A percentile compares a stretch with the other conserved stretches of the same genome.
Evolutionary conservation across 2,888 invertebrate genomes (phyloP).

Genomic region (Drosophila vallismaia): DNA sequence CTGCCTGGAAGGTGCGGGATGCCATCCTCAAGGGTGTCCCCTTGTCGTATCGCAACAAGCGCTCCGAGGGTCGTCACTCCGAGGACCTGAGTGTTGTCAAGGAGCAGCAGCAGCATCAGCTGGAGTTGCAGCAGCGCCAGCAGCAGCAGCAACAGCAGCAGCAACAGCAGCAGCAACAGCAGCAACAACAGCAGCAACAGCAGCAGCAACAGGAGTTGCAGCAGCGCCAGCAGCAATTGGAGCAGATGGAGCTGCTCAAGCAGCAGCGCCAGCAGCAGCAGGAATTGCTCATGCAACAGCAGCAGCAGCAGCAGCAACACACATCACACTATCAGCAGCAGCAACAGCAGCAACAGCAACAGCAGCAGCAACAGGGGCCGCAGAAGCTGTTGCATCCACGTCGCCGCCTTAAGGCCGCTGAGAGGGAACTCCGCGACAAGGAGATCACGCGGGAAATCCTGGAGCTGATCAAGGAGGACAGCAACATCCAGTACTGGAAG

Average conservation of each 20-base stretch:
- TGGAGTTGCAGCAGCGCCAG: slow-evolving; percentile 53
- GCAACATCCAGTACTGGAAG: slow-evolving; percentile 83
- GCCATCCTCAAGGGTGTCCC: slow-evolving; percentile 83
- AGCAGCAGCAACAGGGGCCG: slow-evolving; percentile 39
- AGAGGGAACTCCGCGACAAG: slow-evolving; percentile 81
- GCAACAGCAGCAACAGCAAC: slow-evolving; percentile 50
- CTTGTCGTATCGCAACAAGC: slow-evolving; percentile 82
- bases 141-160: slow-evolving; percentile 56
- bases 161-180: slow-evolving; percentile 46
- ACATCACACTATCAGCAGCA: slow-evolving; percentile 48
- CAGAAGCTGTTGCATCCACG: slow-evolving; percentile 70
- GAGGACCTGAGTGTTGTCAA: slow-evolving; percentile 53
- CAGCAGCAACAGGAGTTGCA: slow-evolving; percentile 52
- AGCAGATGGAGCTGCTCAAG: slow-evolving; percentile 46
- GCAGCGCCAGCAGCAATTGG: slow-evolving; percentile 53
- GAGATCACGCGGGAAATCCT: slow-evolving; percentile 83
- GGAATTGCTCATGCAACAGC: slow-evolving; percentile 44
- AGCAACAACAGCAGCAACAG: slow-evolving; percentile 48
- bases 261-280: slow-evolving; percentile 54
- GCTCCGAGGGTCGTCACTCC: slow-evolving; percentile 57
- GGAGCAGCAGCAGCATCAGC: slow-evolving; percentile 61
- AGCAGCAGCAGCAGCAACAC: slow-evolving; percentile 50
- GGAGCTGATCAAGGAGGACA: slow-evolving; percentile 82
- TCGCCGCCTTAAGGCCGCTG: slow-evolving; percentile 81
- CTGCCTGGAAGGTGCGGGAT: slow-evolving; percentile 83